phyloP scores from a whole-genome alignment of 2,888 invertebrate genomes.

The Hoplodrina ambigua region DNA sequence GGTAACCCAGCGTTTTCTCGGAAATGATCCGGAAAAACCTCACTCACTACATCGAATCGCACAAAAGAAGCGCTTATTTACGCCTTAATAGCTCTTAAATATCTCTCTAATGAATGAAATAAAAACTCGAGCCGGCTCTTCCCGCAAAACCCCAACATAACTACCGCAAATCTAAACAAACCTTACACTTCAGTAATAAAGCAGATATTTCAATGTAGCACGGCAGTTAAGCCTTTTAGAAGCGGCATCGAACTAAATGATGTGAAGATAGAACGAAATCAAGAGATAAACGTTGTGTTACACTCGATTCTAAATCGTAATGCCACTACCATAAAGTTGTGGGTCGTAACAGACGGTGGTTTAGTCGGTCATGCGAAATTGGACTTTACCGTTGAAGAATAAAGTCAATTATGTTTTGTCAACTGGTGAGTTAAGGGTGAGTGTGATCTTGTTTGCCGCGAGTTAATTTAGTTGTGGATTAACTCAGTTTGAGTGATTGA shows the following conservation, averaged over 20 bases:
- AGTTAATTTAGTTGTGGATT: slow-evolving; percentile 89
- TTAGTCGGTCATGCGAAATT: slow-evolving; percentile 58
- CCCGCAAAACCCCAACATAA: slow-evolving; percentile 58
- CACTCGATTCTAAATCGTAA: slow-evolving; percentile 75
- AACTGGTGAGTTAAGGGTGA: slow-evolving; percentile 73
- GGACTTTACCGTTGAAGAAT: slow-evolving; percentile 58
- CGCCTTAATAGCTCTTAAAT: slow-evolving; percentile 78
- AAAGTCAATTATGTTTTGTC: slow-evolving; percentile 71
- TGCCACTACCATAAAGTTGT: slow-evolving; percentile 60
- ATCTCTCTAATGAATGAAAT: slow-evolving; percentile 78
- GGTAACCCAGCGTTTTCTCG: slow-evolving; percentile 5
- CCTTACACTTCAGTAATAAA: slow-evolving; percentile 55
- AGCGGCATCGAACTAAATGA: slow-evolving; percentile 74
- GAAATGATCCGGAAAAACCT: slow-evolving; percentile 37
- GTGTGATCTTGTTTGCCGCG: slow-evolving; percentile 77
- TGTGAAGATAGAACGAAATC: slow-evolving; percentile 83
- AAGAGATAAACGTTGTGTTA: slow-evolving; percentile 73
- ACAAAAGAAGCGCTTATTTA: slow-evolving; percentile 71
- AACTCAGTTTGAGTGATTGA: slow-evolving; percentile 88
- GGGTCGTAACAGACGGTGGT: slow-evolving; percentile 48
- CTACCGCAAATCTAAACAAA: slow-evolving; percentile 50
- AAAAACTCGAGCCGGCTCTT: slow-evolving; percentile 68
- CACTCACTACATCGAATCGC: slow-evolving; percentile 36
- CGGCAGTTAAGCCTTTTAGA: slow-evolving; percentile 67
- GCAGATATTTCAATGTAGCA: slow-evolving; percentile 51